phyloP scores from a whole-genome alignment of 2,113 vertebrate genomes.

The Aramus guarauna region DNA sequence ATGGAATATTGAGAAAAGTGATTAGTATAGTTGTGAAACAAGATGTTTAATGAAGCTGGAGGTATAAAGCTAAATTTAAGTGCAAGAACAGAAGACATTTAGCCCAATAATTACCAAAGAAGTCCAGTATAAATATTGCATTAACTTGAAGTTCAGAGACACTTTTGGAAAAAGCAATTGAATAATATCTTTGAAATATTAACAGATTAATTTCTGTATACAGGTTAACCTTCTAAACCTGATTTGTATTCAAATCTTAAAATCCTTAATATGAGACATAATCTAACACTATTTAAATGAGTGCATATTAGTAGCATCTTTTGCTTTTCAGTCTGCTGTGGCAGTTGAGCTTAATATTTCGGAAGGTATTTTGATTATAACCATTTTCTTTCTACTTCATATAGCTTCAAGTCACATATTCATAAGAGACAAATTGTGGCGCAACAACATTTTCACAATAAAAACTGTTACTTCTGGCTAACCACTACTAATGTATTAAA shows the following conservation, averaged over 20 bases:
- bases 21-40: conserved; percentile 27
- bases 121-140: conserved; percentile 42
- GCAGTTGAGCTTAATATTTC: conserved; percentile 3
- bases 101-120: neutral
- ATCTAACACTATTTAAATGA: conserved; percentile 5
- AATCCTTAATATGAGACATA: neutral
- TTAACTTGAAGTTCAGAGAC: conserved; percentile 1
- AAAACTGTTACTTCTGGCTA: neutral
- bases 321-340: neutral
- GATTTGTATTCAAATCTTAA: neutral
- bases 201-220: conserved; percentile 7
- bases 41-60: conserved; percentile 46
- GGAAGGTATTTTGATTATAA: neutral
- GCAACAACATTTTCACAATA: neutral
- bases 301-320: neutral
- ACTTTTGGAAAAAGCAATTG: neutral
- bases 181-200: conserved; percentile 27
- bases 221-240: conserved; percentile 5
- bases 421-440: neutral
- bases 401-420: neutral
- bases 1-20: conserved; percentile 36
- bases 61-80: conserved; percentile 38
- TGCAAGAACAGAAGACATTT: neutral
- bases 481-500: neutral
- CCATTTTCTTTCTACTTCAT: neutral